phyloP scores from a whole-genome alignment of 2,888 invertebrate genomes.

The Pachliopta kotzebuea region DNA sequence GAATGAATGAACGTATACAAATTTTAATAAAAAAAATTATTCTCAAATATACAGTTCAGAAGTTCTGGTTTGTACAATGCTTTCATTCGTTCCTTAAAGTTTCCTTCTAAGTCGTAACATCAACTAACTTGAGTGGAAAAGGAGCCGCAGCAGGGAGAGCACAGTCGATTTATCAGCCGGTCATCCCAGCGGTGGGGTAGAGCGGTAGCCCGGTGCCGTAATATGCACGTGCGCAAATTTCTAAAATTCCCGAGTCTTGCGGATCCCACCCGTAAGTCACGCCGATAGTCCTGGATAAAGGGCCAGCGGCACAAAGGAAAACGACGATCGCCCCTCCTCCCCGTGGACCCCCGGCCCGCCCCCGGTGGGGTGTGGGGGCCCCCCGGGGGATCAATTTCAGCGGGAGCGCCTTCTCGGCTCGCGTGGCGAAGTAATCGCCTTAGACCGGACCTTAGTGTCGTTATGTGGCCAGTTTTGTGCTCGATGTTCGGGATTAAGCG shows the following conservation, averaged over 20 bases:
- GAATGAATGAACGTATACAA: too few species aligned
- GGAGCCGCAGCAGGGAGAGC: background rate
- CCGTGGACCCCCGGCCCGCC: constrained; percentile 25
- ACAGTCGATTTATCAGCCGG: constrained; percentile 24
- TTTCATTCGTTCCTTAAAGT: background rate
- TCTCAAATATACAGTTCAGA: too few species aligned
- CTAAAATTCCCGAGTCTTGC: constrained; percentile 29
- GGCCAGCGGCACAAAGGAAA: constrained; percentile 49
- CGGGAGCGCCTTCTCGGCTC: constrained; percentile 52
- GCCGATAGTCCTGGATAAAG: constrained; percentile 48
- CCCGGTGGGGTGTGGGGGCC: constrained; percentile 32
- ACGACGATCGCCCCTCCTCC: constrained; percentile 34
- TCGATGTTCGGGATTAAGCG: constrained; percentile 38
- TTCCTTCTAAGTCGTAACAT: background rate
- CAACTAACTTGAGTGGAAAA: constrained; percentile 2
- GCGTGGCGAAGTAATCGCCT: constrained; percentile 59
- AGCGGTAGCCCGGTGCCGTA: constrained; percentile 11
- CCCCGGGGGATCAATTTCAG: constrained; percentile 53
- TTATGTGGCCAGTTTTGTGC: constrained; percentile 47
- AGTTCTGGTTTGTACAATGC: too few species aligned
- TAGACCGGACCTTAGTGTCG: constrained; percentile 52
- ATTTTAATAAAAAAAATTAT: too few species aligned
- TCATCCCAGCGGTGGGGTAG: constrained; percentile 3
- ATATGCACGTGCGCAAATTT: constrained; percentile 29
- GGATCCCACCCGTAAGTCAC: constrained; percentile 38